Base-by-base conservation (phyloP, 2,113 vertebrate species). In the Oostethus manadensis region DNA sequence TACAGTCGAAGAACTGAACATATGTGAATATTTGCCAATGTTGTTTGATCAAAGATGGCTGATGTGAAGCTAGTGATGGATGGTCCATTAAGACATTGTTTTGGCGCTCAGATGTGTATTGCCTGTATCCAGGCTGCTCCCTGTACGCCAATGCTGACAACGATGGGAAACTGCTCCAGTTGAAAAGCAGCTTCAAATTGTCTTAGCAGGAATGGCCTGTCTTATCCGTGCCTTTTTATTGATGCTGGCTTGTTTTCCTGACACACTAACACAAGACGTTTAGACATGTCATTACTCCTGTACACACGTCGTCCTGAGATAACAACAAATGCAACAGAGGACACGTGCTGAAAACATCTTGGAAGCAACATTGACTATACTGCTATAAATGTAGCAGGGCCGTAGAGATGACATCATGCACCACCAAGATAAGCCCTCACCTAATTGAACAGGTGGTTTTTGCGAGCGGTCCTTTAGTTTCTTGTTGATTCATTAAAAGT, bases 371-470 rank as follows among this genome's bases (percentile, higher is more conserved):
- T 70, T 42, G 38, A 42, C 14, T 42, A n/a, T n/a, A 42, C 38
- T 13, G 38, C 38, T 42, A 14, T 42, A 42, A 11, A 42, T 14
- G 38, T 14, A 42, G 13, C 38, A 42, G 11, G 38, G 38, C 8
- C 58, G 40, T 50, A 48, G 61, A 13, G 38, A 42, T 79, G 76
- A 79, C 23, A 44, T 79, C 67, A 77, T 64, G 21, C 44, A 45
- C 56, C 14, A n/a, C 43, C 18, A 49, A 58, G 70, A 68, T 66
- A 60, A 75, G 58, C 54, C 23, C 26, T 51, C 16, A 57, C 33
- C 54, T 65, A 60, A 76, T 53, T 59, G 17, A 61, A 54, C 63
- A 69, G 40, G 58, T 54, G 58, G 45, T 45, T 69, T 15, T 21
- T 55, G 6, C 16, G 11, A 8, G 43, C 23, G 62, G 29, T 67